Evolutionary conservation across 2,113 vertebrate species (phyloP).

Genomic region (Notarius lentiginosus): DNA sequence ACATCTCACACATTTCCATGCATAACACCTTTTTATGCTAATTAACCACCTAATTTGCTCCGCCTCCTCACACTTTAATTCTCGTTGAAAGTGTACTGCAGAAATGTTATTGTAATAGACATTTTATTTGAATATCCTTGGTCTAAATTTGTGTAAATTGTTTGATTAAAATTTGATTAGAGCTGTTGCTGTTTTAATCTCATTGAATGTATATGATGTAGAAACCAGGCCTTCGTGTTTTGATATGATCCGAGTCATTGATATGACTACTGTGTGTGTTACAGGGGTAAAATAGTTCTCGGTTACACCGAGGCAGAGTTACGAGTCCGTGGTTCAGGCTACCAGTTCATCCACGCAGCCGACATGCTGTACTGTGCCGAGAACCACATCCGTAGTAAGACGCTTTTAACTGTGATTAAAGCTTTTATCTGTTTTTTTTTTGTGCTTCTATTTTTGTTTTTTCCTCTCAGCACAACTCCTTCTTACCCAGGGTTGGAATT

Average conservation of each 20-base stretch:
- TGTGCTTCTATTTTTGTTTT: background rate
- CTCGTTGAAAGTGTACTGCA: no score
- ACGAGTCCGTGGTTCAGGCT: constrained; percentile 58
- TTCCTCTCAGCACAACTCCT: background rate
- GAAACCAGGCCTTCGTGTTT: background rate
- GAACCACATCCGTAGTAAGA: constrained; percentile 65
- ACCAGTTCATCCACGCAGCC: constrained; percentile 67
- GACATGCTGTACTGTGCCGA: constrained; percentile 67
- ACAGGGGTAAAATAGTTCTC: constrained; percentile 62
- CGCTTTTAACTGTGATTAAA: background rate
- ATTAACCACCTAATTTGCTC: background rate
- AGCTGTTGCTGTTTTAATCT: background rate
- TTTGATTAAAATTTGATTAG: background rate
- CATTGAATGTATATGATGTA: background rate
- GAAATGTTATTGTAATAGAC: background rate
- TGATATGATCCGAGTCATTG: background rate
- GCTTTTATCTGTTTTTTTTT: background rate
- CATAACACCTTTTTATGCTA: background rate
- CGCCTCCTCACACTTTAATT: background rate
- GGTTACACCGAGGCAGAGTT: constrained; percentile 66
- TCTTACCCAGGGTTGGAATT: no score
- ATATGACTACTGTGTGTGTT: constrained; percentile 8
- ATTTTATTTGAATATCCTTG: background rate
- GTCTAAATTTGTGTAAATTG: background rate
- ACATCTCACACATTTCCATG: no score